Evolutionary conservation across 2,888 invertebrate genomes (phyloP), one percentile per base, ranked within the genome.

Genomic region (Microctonus brassicae): DNA sequence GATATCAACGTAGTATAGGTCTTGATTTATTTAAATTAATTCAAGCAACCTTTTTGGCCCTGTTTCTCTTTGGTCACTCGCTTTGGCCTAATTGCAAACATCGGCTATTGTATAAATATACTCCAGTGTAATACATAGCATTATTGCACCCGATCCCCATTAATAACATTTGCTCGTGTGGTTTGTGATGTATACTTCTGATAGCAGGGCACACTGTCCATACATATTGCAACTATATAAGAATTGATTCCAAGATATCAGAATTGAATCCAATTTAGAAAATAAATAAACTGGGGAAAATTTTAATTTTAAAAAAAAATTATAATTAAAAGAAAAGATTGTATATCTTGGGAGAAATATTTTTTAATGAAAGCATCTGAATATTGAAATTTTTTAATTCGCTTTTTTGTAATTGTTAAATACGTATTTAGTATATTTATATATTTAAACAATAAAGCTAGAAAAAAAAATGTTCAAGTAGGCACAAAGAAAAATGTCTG

Each of bases 11-110:
- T 57, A 7, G 26, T 26, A 17, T 26, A 17, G 17, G 17, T 47
- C 57, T 24, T 57, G 57, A 57, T 57, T 26, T 57, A 57, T 26
- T 57, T 13, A 57, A 57, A 57, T 57, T 26, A 29, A 57, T 57
- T 13, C 26, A 57, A 11, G 6, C 26, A 57, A 22, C 2, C 57
- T 10, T 57, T 57, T 24, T 13, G 6, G 0, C 57, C 26, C 29
- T 0, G 1, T 26, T 26, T 47, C 9, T 26, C 53, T 11, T 26
- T n/a, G 0, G 24, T 26, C 26, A 57, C 26, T 22, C 29, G 11
- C 13, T 47, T 4, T 57, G 26, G 10, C 57, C 57, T 57, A 7
- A 57, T 29, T 57, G 1, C 3, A 29, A 2, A 26, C 26, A 24
- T 1, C 17, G 17, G 7, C 17, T n/a, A n/a, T n/a, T n/a, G 39